These are phyloP conservation scores for Andrena minutula DNA, from an alignment of 2,888 invertebrate genomes.

Conservation along the genomic window DNA sequence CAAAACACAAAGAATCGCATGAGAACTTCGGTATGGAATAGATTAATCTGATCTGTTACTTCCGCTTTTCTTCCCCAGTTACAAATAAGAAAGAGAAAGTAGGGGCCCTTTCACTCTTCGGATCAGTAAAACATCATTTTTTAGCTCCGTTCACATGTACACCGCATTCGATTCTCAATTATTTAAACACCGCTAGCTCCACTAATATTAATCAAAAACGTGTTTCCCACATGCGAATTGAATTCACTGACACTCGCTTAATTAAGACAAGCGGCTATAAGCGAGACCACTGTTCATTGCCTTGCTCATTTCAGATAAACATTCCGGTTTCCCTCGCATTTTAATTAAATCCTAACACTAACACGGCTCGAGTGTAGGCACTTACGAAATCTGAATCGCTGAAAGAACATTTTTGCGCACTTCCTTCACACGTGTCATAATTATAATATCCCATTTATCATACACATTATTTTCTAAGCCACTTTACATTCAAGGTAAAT, in stretches of 20 bases:
- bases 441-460: background rate
- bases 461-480: background rate
- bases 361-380: background rate
- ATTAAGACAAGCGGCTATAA: background rate
- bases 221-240: background rate
- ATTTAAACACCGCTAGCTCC: background rate
- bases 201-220: background rate
- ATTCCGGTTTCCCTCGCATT: background rate
- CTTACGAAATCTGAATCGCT: no score
- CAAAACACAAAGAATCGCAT: slow-evolving; percentile 17
- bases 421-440: no score
- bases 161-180: background rate
- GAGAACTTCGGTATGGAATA: slow-evolving; percentile 32
- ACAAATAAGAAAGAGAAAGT: slow-evolving; percentile 47
- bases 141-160: background rate
- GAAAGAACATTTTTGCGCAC: no score
- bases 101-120: slow-evolving; percentile 51
- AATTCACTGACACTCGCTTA: background rate
- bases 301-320: slow-evolving; percentile 3
- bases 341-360: background rate
- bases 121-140: slow-evolving; percentile 19
- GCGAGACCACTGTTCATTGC: background rate
- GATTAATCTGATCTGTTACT: slow-evolving; percentile 50
- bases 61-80: slow-evolving; percentile 54
- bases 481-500: background rate